A percentile compares a stretch with the other conserved stretches of the same genome.
These are phyloP conservation scores for Girardia tigrina DNA, from an alignment of 2,888 invertebrate genomes.

Conservation along the genomic window DNA sequence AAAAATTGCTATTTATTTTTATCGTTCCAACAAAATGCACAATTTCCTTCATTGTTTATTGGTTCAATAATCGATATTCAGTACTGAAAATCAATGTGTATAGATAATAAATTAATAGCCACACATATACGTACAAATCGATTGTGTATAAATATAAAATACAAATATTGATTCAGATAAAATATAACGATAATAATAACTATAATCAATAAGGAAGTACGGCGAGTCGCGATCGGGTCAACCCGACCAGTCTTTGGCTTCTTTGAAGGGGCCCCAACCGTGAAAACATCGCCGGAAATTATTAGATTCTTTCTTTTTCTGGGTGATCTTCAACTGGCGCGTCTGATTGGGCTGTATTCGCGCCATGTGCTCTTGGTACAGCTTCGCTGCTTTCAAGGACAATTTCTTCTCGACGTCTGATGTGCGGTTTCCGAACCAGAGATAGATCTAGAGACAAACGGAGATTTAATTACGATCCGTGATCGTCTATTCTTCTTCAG, in stretches of 20 bases:
- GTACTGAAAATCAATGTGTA: too few relatives aligned
- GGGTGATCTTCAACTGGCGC: conserved; percentile 76
- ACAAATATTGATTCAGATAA: too few relatives aligned
- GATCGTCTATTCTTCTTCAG: neutral
- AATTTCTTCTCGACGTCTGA: conserved; percentile 97
- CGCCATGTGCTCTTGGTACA: conserved; percentile 90
- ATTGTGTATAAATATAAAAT: too few relatives aligned
- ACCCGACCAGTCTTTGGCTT: conserved; percentile 35
- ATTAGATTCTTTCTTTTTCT: conserved; percentile 85
- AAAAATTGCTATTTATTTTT: too few relatives aligned
- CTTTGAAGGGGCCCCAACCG: conserved; percentile 83
- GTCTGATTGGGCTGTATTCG: conserved; percentile 79
- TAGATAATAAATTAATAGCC: too few relatives aligned
- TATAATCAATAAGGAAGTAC: too few relatives aligned
- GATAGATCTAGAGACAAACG: conserved; percentile 56
- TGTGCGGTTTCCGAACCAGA: conserved; percentile 89
- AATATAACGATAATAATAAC: too few relatives aligned
- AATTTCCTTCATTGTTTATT: too few relatives aligned
- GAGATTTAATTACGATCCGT: neutral
- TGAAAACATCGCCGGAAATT: conserved; percentile 95
- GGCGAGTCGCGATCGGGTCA: too few relatives aligned
- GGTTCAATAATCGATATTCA: too few relatives aligned
- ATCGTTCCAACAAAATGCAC: too few relatives aligned
- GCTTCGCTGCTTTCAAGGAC: conserved; percentile 59
- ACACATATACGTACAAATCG: too few relatives aligned